Conservation (phyloP, 1,140 invertebrate species). For the Drosophila santomea region DNA sequence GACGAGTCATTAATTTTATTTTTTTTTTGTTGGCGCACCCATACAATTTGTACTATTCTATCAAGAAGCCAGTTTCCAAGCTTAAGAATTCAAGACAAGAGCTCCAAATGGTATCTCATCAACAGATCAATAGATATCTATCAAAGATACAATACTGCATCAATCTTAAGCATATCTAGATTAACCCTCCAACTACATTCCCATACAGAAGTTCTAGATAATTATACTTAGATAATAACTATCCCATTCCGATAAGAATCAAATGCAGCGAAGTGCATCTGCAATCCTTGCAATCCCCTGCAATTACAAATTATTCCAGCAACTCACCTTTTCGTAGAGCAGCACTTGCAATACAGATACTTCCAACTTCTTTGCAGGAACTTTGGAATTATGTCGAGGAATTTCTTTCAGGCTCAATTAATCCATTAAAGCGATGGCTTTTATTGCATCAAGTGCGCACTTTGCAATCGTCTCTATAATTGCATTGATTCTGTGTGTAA, state of each 20-base stretch:
- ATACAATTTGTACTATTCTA: too few species aligned
- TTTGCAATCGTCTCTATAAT: constrained; percentile 23
- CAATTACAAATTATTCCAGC: too few species aligned
- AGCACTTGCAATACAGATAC: not conserved
- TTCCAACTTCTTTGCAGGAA: not conserved
- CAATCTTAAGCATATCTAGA: too few species aligned
- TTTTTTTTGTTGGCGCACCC: not conserved
- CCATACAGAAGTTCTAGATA: not conserved
- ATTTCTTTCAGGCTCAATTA: constrained; percentile 38
- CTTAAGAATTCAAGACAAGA: too few species aligned
- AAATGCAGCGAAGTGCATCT: not conserved
- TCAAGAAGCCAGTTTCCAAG: too few species aligned
- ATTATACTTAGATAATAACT: not conserved
- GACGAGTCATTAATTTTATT: constrained; percentile 13
- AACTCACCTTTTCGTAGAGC: constrained; percentile 17
- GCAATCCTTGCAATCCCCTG: not conserved
- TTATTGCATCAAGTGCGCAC: constrained; percentile 8
- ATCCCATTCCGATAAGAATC: too few species aligned
- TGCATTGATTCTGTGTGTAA: constrained; percentile 28
- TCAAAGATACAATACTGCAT: too few species aligned
- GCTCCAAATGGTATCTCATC: too few species aligned
- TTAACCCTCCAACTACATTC: not conserved
- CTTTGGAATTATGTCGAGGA: constrained; percentile 7
- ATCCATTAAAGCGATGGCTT: constrained; percentile 49
- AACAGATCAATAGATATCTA: too few species aligned